phyloP scores from a whole-genome alignment of 92 coral and sea anemone species.

The Desmophyllum pertusum region DNA sequence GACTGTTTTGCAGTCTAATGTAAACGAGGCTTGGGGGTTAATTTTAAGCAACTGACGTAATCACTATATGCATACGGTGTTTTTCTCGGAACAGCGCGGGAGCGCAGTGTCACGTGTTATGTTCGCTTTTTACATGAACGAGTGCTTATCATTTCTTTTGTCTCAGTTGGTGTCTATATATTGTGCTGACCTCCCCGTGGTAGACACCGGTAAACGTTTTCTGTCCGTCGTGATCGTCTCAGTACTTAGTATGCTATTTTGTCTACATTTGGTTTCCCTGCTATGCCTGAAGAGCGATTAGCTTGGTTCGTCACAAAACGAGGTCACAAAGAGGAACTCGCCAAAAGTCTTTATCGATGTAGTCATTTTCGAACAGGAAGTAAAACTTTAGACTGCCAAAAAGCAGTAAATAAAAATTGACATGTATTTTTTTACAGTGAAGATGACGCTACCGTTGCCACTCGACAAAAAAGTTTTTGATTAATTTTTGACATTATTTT shows the following conservation, averaged over 20 bases:
- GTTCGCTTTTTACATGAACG: neutral
- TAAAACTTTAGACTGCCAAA: neutral
- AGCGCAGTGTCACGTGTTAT: neutral
- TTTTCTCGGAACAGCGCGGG: neutral
- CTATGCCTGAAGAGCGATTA: neutral
- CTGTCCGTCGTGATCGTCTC: neutral
- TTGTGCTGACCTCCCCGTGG: conserved; percentile 18
- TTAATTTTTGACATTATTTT: too few species aligned
- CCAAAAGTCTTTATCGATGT: neutral
- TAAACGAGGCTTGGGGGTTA: too few species aligned
- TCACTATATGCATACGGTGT: too few species aligned
- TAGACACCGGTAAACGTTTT: conserved; percentile 19
- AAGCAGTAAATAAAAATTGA: too few species aligned
- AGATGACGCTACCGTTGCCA: too few species aligned
- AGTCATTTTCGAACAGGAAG: neutral
- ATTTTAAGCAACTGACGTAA: too few species aligned
- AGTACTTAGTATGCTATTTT: neutral
- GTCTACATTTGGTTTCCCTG: neutral
- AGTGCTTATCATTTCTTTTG: neutral
- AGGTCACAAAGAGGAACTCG: neutral
- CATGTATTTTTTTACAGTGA: too few species aligned
- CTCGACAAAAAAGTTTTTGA: too few species aligned
- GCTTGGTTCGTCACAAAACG: too few species aligned
- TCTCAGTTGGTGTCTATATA: conserved; percentile 12
- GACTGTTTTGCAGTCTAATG: too few species aligned